Percentiles rank a stretch among this genome's conserved stretches.
Evolutionary conservation across 2,888 invertebrate genomes (phyloP).

Genomic region (Diarsia dahlii): DNA sequence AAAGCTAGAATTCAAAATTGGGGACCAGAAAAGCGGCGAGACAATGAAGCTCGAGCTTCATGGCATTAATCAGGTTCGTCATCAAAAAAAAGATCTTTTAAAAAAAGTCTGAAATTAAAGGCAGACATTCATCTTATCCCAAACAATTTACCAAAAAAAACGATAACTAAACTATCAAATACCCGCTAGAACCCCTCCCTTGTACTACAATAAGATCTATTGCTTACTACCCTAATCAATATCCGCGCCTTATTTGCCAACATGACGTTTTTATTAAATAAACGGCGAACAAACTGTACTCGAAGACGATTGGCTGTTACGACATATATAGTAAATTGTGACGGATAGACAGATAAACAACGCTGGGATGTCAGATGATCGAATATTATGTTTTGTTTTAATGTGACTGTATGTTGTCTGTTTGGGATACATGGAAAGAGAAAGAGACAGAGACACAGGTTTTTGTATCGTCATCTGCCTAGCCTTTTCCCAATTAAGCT

Average conservation of each 20-base stretch:
- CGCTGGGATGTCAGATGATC: conserved; percentile 31
- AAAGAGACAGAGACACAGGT: not conserved
- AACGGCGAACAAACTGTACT: conserved; percentile 75
- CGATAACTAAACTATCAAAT: conserved; percentile 1
- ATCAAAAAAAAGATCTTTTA: not conserved
- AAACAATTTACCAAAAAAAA: conserved; percentile 24
- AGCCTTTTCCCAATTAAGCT: too few relatives aligned
- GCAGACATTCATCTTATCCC: conserved; percentile 12
- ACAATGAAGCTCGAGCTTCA: too few relatives aligned
- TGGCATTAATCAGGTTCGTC: not conserved
- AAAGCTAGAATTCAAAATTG: too few relatives aligned
- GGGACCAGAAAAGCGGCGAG: too few relatives aligned
- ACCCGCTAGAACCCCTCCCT: conserved; percentile 51
- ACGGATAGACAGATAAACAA: conserved; percentile 62
- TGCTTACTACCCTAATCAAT: conserved; percentile 85
- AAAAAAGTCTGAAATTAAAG: not conserved
- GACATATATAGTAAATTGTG: conserved; percentile 61
- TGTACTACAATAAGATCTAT: conserved; percentile 78
- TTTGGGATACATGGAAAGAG: not conserved
- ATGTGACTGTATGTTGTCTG: conserved; percentile 1
- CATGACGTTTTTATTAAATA: conserved; percentile 89
- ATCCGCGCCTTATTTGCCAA: conserved; percentile 85
- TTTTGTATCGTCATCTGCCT: too few relatives aligned
- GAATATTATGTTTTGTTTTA: conserved; percentile 32
- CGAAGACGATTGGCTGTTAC: conserved; percentile 67